Evolutionary conservation across 2,113 vertebrate species (phyloP).

Genomic region (Mobula hypostoma): DNA sequence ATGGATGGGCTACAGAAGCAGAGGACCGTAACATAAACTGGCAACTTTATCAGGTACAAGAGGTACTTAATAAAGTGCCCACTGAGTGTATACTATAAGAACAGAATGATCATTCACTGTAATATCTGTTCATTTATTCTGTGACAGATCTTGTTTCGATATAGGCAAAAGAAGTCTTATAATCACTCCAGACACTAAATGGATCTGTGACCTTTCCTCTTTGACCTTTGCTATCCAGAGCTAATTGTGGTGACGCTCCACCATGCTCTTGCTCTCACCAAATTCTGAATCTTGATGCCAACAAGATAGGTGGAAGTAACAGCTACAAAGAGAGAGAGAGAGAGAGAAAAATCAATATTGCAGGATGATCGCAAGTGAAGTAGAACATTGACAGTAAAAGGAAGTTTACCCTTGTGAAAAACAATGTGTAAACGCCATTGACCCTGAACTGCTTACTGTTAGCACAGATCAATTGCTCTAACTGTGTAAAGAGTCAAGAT

Average conservation of each 20-base stretch:
- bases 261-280: background rate
- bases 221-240: conserved; percentile 1
- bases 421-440: background rate
- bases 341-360: background rate
- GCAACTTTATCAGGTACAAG: too few relatives aligned
- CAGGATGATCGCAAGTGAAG: background rate
- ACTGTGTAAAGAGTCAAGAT: background rate
- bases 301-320: too few relatives aligned
- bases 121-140: background rate
- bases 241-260: background rate
- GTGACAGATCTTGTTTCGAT: background rate
- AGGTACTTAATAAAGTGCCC: too few relatives aligned
- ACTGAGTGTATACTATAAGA: background rate
- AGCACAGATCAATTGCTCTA: background rate
- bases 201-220: conserved; percentile 10
- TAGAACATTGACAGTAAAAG: background rate
- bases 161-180: too few relatives aligned
- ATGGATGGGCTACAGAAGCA: too few relatives aligned
- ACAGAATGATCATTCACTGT: background rate
- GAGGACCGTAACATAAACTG: too few relatives aligned
- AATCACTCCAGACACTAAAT: background rate
- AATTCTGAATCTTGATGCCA: background rate
- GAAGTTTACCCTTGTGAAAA: background rate
- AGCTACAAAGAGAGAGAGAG: background rate
- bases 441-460: background rate